Conservation (phyloP, 30 jellyfish, hydroid and myxozoan genomes). For the Sanderia malayensis region DNA sequence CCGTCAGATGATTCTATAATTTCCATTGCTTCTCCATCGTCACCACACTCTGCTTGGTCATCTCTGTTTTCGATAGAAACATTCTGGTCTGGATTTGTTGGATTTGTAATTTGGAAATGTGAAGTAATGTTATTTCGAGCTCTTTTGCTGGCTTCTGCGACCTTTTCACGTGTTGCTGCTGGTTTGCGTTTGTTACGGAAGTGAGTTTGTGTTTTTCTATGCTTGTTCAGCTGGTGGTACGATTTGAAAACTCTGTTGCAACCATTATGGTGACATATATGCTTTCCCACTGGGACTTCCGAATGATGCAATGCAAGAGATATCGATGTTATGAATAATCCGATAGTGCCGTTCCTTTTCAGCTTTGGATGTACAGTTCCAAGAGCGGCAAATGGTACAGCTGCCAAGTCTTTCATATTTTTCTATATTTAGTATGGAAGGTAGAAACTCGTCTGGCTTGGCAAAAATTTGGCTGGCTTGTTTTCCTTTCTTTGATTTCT, state of each 20-base stretch:
- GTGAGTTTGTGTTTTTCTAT: neutral
- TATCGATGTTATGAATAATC: neutral
- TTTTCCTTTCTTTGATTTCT: neutral
- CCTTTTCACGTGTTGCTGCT: constrained; percentile 1
- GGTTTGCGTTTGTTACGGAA: neutral
- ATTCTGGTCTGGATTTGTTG: too few relatives aligned
- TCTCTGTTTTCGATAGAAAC: too few relatives aligned
- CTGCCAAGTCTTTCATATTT: neutral
- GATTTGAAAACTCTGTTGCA: neutral
- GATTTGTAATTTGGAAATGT: neutral
- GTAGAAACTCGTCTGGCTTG: neutral
- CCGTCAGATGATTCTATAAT: neutral
- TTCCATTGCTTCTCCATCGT: neutral
- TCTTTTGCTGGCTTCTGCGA: constrained; percentile 1
- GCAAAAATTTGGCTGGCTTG: too few relatives aligned
- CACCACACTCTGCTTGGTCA: too few relatives aligned
- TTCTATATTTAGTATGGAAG: neutral
- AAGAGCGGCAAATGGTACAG: neutral
- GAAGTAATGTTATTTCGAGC: neutral
- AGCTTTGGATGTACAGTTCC: neutral
- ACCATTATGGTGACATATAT: neutral
- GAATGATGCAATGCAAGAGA: neutral
- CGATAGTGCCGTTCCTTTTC: neutral
- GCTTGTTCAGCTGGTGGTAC: neutral
- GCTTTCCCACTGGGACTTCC: neutral